Base-by-base conservation (phyloP, 2,113 vertebrate genomes). In the Tautogolabrus adspersus region DNA sequence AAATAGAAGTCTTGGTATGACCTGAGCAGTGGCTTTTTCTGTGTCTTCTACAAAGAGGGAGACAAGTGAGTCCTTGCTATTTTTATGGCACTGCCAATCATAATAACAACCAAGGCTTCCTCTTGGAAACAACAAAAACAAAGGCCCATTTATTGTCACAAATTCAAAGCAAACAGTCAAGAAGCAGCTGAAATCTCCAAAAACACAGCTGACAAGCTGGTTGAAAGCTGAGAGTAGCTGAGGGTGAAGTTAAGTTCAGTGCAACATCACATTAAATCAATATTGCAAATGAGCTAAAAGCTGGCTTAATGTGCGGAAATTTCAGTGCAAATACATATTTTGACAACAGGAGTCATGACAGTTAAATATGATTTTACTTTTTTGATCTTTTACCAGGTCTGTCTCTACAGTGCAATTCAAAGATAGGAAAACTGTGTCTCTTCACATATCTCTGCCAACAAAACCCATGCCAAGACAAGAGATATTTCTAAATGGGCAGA, bases 1-100 rank as follows among this genome's bases (percentile, higher is more conserved):
- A 87, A 88, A 93, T 90, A 92, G 78, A 81, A 70, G 4, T 66
- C 67, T 26, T 79, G 62, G 81, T 77, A 55, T 83, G 79, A 87
- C 78, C 65, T 62, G 22, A 84, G 66, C 49, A 40, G 21, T 47
- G 56, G 19, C 46, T 19, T 80, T 79, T 69, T 69, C 46, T 75
- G 77, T 83, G 84, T 68, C 42, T 62, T 75, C 69, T 73, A 72
- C 22, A 65, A 82, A 81, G 47, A 82, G 5, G 6, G 51, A 75
- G 66, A 73, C 40, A 73, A 79, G 61, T 70, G 38, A 72, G 59
- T 34, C 74, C 13, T 52, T 22, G 64, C 85, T 91, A 92, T 83
- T 81, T 91, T 79, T 84, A 84, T 81, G 6, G 76, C 57, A 66
- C 37, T 57, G 72, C 66, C 72, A 80, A 51, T 87, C 72, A 77